These are phyloP conservation scores for Lamellibrachia satsuma DNA, from an alignment of 2,888 invertebrate genomes.

Conservation along the genomic window DNA sequence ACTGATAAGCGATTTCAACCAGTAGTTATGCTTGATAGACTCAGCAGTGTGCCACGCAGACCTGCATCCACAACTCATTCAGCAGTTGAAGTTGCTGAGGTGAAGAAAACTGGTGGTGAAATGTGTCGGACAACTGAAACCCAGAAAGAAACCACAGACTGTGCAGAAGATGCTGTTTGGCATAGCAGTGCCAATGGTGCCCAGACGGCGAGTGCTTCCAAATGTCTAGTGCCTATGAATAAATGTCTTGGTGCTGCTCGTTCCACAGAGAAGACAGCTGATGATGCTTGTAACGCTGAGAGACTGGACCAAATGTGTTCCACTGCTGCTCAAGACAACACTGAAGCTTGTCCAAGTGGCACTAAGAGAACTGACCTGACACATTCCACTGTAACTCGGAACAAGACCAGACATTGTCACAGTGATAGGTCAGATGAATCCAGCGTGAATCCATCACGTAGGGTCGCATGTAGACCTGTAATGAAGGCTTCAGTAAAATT, in stretches of 20 bases:
- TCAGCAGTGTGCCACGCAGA: background rate
- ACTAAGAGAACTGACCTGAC: background rate
- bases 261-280: no score
- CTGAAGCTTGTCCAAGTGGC: background rate
- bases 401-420: background rate
- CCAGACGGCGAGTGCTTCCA: no score
- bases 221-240: no score
- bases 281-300: no score
- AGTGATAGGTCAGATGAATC: background rate
- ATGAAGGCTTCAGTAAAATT: background rate
- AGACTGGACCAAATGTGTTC: no score
- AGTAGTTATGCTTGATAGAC: background rate
- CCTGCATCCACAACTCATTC: background rate
- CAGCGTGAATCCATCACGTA: background rate
- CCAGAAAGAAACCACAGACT: background rate
- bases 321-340: background rate
- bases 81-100: no score
- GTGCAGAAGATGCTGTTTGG: no score
- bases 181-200: no score
- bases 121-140: background rate
- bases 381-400: background rate
- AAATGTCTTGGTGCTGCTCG: no score
- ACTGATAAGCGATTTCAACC: background rate
- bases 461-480: background rate
- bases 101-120: no score